phyloP scores from a whole-genome alignment of 2,797 vertebrate genomes.

The Menidia menidia region DNA sequence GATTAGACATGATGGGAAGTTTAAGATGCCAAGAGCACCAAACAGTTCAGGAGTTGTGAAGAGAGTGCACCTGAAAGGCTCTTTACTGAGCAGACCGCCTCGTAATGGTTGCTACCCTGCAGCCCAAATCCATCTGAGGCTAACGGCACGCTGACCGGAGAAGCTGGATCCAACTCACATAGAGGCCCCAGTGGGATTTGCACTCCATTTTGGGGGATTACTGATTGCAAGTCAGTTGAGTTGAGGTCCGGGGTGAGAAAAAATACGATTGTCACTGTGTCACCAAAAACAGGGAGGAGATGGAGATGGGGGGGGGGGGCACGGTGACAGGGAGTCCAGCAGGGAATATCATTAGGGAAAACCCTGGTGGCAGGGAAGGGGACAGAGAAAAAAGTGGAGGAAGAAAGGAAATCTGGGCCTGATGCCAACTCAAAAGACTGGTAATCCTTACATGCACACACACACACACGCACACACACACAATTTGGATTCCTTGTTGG shows the following conservation, averaged over 20 bases:
- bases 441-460: conserved; percentile 58
- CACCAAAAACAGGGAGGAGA: conserved; percentile 33
- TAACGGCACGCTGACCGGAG: conserved; percentile 14
- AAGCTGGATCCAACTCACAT: conserved; percentile 24
- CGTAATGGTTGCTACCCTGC: conserved; percentile 14
- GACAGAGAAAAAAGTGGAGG: conserved; percentile 64
- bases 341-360: conserved; percentile 51
- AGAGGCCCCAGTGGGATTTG: conserved; percentile 3
- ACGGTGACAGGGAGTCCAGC: conserved; percentile 40
- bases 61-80: background rate
- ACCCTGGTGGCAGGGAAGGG: conserved; percentile 51
- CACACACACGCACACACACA: conserved; percentile 36
- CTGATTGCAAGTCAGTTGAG: conserved; percentile 14
- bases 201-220: conserved; percentile 15
- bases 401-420: conserved; percentile 57
- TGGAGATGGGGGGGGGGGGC: conserved; percentile 24
- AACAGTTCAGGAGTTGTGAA: background rate
- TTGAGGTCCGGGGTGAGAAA: conserved; percentile 1
- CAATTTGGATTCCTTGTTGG: conserved; percentile 72
- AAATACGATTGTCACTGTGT: conserved; percentile 31
- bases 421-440: conserved; percentile 75
- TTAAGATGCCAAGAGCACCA: background rate
- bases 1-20: conserved; percentile 10
- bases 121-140: conserved; percentile 20
- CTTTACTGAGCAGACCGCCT: background rate